Base-by-base conservation (phyloP, 2,797 vertebrate genomes). In the Danio albolineatus region DNA sequence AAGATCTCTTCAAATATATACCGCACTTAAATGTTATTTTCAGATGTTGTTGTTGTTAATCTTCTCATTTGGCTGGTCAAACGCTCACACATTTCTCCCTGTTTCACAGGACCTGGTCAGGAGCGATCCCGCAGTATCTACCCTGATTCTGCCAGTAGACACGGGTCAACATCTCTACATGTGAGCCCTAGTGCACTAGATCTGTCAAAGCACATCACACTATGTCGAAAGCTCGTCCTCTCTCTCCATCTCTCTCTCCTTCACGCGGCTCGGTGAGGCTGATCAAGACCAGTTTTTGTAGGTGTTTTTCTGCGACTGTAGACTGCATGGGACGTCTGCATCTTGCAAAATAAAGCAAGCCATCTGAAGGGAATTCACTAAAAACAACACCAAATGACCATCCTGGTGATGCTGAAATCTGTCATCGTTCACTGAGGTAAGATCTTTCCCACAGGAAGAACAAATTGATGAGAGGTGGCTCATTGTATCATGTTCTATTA, bases 181-280 rank as follows among this genome's bases (percentile, higher is more conserved):
- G 14, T 62, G 44, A 76, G 82, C 17, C 54, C 69, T 56, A 73
- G 43, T 84, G 78, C 82, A 80, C 82, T 66, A 80, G 64, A 76
- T 83, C 66, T 83, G 77, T 83, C 82, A 80, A 64, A 62, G 72
- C n/a, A 17, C 66, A 76, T 76, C 41, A 60, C 75, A 83, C 49
- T 8, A 56, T 49, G 62, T 65, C 59, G 28, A 64, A 56, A 54
- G 41, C 36, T 76, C n/a, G 4, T 39, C 39, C 43, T 70, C 65
- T 77, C 51, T 41, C 12, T 7, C 13, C 65, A 70, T 66, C 69
- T 78, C 60, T n/a, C 56, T 43, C 73, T 66, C 43, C 4, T 53
- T 21, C 51, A 65, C 36, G 1, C 5, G 5, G 21, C 7, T 57
- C 16, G 54, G 60, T 53, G 36, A 12, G 19, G 49, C 56, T 21